These are phyloP conservation scores for Amblyopsis hoosieri DNA, from an alignment of 2,797 vertebrate genomes.

Conservation along the genomic window DNA sequence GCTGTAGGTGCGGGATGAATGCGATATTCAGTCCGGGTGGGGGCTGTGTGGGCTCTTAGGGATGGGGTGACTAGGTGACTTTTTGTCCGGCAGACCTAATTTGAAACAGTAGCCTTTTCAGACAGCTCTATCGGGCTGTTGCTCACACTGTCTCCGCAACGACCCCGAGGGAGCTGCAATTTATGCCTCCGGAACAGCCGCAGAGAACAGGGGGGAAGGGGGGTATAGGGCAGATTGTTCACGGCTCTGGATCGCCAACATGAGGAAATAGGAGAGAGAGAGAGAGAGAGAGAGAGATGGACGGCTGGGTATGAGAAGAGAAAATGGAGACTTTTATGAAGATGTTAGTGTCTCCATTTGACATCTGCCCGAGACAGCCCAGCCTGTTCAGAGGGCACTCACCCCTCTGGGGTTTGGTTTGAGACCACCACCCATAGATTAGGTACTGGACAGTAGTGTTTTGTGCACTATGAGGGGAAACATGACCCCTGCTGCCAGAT, in stretches of 20 bases:
- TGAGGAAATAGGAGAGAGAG: constrained; percentile 39
- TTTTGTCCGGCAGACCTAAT: constrained; percentile 68
- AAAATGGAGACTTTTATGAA: constrained; percentile 65
- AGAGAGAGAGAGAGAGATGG: constrained; percentile 13
- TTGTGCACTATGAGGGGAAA: constrained; percentile 40
- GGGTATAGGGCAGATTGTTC: constrained; percentile 74
- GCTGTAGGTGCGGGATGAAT: constrained; percentile 1
- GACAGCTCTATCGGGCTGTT: constrained; percentile 71
- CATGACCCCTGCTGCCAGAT: constrained; percentile 21
- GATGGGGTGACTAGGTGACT: constrained; percentile 48
- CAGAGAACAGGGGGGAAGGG: constrained; percentile 37
- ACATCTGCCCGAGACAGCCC: constrained; percentile 62
- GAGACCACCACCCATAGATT: constrained; percentile 38
- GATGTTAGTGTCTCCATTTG: constrained; percentile 70
- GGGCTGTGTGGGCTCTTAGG: not conserved
- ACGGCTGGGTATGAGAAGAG: constrained; percentile 8
- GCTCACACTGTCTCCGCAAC: constrained; percentile 52
- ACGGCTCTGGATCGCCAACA: constrained; percentile 62
- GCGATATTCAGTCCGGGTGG: not conserved
- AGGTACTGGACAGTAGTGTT: constrained; percentile 14
- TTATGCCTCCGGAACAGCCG: constrained; percentile 67
- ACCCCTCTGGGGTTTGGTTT: constrained; percentile 36
- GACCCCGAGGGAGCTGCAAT: constrained; percentile 70
- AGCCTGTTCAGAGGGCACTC: constrained; percentile 48
- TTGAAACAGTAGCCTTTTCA: constrained; percentile 72